Base-by-base conservation (phyloP, 1,140 invertebrate species). In the Amyelois transitella region DNA sequence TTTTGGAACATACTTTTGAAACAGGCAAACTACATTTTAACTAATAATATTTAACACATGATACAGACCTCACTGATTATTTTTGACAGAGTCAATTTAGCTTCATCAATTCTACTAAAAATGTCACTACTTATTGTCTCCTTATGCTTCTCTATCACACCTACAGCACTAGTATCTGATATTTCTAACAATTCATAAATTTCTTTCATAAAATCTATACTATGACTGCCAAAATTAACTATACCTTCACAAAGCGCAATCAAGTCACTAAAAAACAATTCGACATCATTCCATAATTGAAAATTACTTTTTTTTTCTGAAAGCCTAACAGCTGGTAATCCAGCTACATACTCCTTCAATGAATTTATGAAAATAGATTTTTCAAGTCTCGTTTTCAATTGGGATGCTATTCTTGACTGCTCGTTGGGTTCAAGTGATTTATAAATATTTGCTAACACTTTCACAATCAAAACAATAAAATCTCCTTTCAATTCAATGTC, bases 381-480 rank as follows among this genome's bases (percentile, higher is more conserved):
- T 44, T 77, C 55, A 72, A 87, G 83, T 48, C 76, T 75, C 18
- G 69, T 63, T 55, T 64, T 70, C 10, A 87, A 52, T 44, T 78
- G 49, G 43, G 43, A 60, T 12, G 58, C 58, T 22, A 85, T 75
- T 72, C 75, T 82, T 6, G 69, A 73, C 51, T 73, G 81, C 44
- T 85, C 81, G 18, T 62, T 66, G n/a, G 52, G 44, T 22, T 79
- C 66, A 47, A 87, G 50, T 0, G 69, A 75, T 22, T 69, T 73
- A 53, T 85, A 87, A 44, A 87, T 53, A 24, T 64, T 67, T n/a
- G 61, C 64, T 18, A 87, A 54, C 57, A 80, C 75, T 69, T 70
- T 85, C 3, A 82, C 68, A 20, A 85, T 76, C 58, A 87, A 65
- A 53, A 87, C 80, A 51, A 87, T 83, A 55, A 77, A 85, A 54